phyloP scores from a whole-genome alignment of 2,797 vertebrate species.

The Silurus lanzhouensis region DNA sequence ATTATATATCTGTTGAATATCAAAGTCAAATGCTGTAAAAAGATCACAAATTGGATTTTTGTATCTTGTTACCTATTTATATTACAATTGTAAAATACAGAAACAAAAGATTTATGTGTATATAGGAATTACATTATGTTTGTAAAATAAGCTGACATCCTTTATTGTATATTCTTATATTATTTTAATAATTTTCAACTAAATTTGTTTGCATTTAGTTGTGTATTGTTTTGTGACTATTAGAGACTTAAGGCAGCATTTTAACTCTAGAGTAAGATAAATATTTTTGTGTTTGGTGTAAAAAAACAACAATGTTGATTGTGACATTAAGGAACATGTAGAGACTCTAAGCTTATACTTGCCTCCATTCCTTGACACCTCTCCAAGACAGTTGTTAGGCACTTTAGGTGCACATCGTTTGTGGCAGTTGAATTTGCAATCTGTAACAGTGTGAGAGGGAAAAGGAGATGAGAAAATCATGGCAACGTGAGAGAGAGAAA shows the following conservation, averaged over 20 bases:
- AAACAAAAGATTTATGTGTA: not conserved
- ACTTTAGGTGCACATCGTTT: constrained; percentile 95
- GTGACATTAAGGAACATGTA: constrained; percentile 38
- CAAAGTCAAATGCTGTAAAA: not conserved
- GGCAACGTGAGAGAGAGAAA: constrained; percentile 30
- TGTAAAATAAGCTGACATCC: not conserved
- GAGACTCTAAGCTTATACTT: constrained; percentile 59
- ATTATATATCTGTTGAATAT: not conserved
- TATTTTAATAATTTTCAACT: not conserved
- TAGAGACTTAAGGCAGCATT: not conserved
- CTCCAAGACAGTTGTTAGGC: constrained; percentile 95
- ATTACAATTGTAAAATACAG: not conserved
- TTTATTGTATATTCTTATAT: not conserved
- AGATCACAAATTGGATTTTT: not conserved
- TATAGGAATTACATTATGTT: not conserved
- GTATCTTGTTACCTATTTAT: not conserved
- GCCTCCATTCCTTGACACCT: constrained; percentile 93
- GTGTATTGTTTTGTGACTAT: not conserved
- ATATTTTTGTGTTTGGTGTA: constrained; percentile 47
- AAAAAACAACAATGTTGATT: constrained; percentile 45
- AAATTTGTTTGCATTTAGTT: not conserved
- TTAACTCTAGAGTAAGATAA: constrained; percentile 35
- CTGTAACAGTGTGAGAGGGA: constrained; percentile 66
- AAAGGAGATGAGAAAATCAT: constrained; percentile 45
- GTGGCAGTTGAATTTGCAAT: constrained; percentile 97